These are phyloP conservation scores for Pegea sp. DNA, from an alignment of 23 tunicate species.

Conservation along the genomic window DNA sequence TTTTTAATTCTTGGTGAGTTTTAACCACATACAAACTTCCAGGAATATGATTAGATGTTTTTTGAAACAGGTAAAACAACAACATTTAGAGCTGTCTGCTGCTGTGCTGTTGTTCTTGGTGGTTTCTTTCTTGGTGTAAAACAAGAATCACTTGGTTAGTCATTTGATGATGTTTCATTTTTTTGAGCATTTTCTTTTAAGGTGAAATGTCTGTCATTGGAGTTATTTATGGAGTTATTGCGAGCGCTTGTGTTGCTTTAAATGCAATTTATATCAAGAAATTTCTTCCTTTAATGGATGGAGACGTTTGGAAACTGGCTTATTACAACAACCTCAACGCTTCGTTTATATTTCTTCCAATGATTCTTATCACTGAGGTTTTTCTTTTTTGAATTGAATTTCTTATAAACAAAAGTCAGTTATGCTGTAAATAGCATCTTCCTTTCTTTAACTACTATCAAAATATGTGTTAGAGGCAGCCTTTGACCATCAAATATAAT, in stretches of 20 bases:
- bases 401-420: too few species aligned
- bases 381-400: too few species aligned
- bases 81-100: conserved; percentile 22
- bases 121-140: conserved; percentile 86
- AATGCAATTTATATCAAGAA: conserved; percentile 92
- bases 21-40: too few species aligned
- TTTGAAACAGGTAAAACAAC: conserved; percentile 49
- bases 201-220: conserved; percentile 66
- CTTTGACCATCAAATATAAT: too few species aligned
- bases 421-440: too few species aligned
- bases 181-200: neutral
- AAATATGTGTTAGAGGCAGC: too few species aligned
- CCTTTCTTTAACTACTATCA: too few species aligned
- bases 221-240: conserved; percentile 65
- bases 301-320: conserved; percentile 81
- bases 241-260: conserved; percentile 76
- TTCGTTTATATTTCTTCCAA: conserved; percentile 45
- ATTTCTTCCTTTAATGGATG: conserved; percentile 63
- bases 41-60: neutral
- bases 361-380: conserved; percentile 51
- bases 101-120: conserved; percentile 45
- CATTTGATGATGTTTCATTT: neutral
- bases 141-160: conserved; percentile 41
- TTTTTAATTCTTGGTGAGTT: conserved; percentile 63
- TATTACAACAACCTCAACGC: conserved; percentile 92